A percentile compares a stretch with the other conserved stretches of the same genome.
Evolutionary conservation across 2,888 invertebrate species (phyloP).

Genomic region (Hanleya hanleyi): DNA sequence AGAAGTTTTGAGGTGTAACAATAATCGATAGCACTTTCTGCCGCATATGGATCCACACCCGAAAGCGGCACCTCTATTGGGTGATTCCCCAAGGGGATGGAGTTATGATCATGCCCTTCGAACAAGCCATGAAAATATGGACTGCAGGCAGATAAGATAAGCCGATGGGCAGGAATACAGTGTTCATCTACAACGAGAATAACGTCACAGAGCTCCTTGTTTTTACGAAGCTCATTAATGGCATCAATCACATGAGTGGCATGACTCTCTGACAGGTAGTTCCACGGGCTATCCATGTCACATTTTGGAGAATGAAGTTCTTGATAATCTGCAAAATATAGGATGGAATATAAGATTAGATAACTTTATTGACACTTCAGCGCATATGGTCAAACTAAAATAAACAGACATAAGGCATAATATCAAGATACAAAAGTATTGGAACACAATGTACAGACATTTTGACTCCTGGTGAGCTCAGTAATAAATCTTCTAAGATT

Average conservation of each 20-base stretch:
- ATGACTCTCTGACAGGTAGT: constrained; percentile 42
- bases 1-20: constrained; percentile 53
- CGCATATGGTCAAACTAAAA: too few relatives aligned
- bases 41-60: constrained; percentile 38
- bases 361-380: too few relatives aligned
- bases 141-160: constrained; percentile 46
- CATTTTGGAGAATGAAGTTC: too few relatives aligned
- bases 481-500: too few relatives aligned
- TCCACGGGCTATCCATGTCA: constrained; percentile 1
- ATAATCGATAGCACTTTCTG: constrained; percentile 47
- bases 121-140: constrained; percentile 46
- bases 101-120: constrained; percentile 9
- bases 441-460: too few relatives aligned
- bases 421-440: too few relatives aligned
- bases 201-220: constrained; percentile 47
- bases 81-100: background rate
- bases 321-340: too few relatives aligned
- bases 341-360: too few relatives aligned
- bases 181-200: constrained; percentile 34
- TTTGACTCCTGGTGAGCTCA: too few relatives aligned
- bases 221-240: constrained; percentile 44
- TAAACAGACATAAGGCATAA: too few relatives aligned
- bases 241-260: constrained; percentile 42
- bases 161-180: constrained; percentile 44
- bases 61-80: constrained; percentile 32